Base-by-base conservation (phyloP, 2,888 invertebrate genomes). In the Hydraecia micacea region DNA sequence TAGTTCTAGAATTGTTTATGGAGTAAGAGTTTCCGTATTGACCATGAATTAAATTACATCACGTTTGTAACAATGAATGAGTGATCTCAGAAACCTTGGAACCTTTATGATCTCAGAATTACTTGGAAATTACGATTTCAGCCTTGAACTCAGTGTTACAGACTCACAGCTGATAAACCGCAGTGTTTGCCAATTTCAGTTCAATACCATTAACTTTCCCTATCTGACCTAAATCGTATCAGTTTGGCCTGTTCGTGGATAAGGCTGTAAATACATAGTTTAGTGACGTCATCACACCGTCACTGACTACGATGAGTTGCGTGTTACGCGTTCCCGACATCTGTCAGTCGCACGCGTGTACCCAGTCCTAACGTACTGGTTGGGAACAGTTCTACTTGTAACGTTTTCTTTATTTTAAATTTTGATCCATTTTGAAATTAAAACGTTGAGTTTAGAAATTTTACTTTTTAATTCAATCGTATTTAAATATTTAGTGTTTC, bases 241-340 rank as follows among this genome's bases (percentile, higher is more conserved):
- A 71, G 77, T 75, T 81, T 76, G 74, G 75, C 62, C 68, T 81
- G 85, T 80, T 79, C 73, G 55, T 81, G 79, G 86, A 89, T 91
- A 89, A 91, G 88, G 89, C 82, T 87, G 87, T 85, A 85, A 90
- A 88, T 91, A 90, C 84, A 89, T 84, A 83, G 86, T 88, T 86
- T 85, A 85, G 92, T 94, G 94, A 93, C 93, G 94, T 94, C 94
- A 95, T 86, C 82, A 84, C 87, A 81, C 89, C 94, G 94, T 94
- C 93, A 94, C 90, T 88, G 91, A 87, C 86, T 84, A 85, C 90
- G 91, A 91, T 91, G 93, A 91, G 92, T 91, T 91, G 93, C 92
- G 93, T 93, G 87, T 87, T 89, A 86, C 89, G 91, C 83, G 83
- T 86, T 86, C 85, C 85, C 81, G 74, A 87, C 86, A 87, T 81